phyloP scores from a whole-genome alignment of 2,113 vertebrate species.

The Recurvirostra avosetta region DNA sequence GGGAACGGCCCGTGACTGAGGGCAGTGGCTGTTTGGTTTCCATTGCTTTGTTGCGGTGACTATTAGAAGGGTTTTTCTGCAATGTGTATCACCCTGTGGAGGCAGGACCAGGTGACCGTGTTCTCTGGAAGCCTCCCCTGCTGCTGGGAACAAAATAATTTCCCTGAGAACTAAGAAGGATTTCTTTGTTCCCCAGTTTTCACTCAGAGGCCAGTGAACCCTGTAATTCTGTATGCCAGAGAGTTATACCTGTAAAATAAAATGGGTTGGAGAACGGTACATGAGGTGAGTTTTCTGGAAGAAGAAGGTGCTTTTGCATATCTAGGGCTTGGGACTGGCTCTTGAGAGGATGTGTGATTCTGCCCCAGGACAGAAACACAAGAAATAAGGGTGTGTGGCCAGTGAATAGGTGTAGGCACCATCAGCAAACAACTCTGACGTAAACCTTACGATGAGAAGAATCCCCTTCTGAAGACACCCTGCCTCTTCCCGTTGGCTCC shows the following conservation, averaged over 20 bases:
- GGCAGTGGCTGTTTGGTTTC: neutral
- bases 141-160: neutral
- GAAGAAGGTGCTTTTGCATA: neutral
- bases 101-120: neutral
- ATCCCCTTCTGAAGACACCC: neutral
- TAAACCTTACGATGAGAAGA: neutral
- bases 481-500: neutral
- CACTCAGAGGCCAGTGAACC: neutral
- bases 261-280: neutral
- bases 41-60: fast-evolving
- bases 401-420: neutral
- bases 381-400: neutral
- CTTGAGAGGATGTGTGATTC: neutral
- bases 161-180: neutral
- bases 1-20: neutral
- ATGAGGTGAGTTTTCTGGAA: neutral
- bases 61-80: neutral
- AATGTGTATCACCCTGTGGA: neutral
- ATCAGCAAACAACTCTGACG: neutral
- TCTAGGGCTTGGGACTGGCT: neutral
- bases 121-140: neutral
- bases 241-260: neutral
- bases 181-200: neutral
- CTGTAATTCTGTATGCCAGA: neutral
- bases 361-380: neutral